phyloP scores from a whole-genome alignment of 2,888 invertebrate species.

The Saturnia japonica region DNA sequence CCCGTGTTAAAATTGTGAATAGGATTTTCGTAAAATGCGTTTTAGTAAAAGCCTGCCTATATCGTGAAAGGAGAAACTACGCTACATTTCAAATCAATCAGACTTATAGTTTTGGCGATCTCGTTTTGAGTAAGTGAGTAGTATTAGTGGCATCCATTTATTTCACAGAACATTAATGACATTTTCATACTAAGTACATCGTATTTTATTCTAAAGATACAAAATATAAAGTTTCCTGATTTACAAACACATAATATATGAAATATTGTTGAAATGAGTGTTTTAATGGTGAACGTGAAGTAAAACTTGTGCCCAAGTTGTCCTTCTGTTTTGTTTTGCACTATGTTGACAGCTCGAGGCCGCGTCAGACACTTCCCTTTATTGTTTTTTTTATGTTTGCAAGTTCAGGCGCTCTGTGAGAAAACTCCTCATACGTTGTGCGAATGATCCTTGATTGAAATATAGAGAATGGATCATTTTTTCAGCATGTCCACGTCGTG shows the following conservation, averaged over 20 bases:
- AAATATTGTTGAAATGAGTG: neutral
- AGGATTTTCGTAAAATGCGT: too few relatives aligned
- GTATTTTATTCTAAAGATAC: neutral
- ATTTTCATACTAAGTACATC: too few relatives aligned
- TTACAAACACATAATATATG: neutral
- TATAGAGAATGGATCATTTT: slow-evolving; percentile 12
- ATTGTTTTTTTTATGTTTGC: slow-evolving; percentile 61
- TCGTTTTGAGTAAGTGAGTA: too few relatives aligned
- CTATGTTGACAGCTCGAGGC: slow-evolving; percentile 33
- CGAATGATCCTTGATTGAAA: slow-evolving; percentile 28
- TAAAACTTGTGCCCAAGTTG: neutral
- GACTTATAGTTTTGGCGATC: too few relatives aligned
- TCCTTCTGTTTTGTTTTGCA: slow-evolving; percentile 28
- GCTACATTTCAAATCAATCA: too few relatives aligned
- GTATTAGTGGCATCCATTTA: too few relatives aligned
- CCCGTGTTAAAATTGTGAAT: too few relatives aligned
- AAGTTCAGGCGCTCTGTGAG: slow-evolving; percentile 32
- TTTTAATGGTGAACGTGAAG: neutral
- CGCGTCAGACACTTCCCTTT: slow-evolving; percentile 59
- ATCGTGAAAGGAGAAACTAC: too few relatives aligned
- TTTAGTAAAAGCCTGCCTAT: too few relatives aligned
- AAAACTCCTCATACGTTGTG: slow-evolving; percentile 29
- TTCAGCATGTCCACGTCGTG: slow-evolving; percentile 1
- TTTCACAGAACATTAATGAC: too few relatives aligned
- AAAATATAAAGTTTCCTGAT: neutral